Conservation (phyloP, 1,140 invertebrate species). For the Geopemphigus sp. region DNA sequence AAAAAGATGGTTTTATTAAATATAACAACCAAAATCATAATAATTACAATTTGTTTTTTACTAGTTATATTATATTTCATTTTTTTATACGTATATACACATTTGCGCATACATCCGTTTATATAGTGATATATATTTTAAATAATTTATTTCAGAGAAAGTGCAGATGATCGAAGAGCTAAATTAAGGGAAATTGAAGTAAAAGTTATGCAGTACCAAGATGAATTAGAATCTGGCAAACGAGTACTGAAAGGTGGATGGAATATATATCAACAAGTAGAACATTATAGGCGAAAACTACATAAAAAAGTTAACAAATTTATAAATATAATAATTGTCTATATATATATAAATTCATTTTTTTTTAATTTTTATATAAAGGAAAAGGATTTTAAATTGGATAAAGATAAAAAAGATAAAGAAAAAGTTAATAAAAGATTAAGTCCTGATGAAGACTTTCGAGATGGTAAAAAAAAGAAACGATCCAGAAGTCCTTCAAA, state of each 20-base stretch:
- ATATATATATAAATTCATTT: too few relatives aligned
- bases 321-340: not conserved
- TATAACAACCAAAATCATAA: too few relatives aligned
- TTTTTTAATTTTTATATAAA: not conserved
- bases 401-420: slow-evolving; percentile 45
- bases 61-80: too few relatives aligned
- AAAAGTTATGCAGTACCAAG: slow-evolving; percentile 92
- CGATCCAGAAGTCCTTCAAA: slow-evolving; percentile 36
- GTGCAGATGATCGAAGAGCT: slow-evolving; percentile 72
- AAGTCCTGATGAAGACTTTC: slow-evolving; percentile 37
- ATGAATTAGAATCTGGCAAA: slow-evolving; percentile 87
- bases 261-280: slow-evolving; percentile 78
- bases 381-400: slow-evolving; percentile 39
- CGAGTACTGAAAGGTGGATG: slow-evolving; percentile 74
- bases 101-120: too few relatives aligned
- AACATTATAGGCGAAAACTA: slow-evolving; percentile 88
- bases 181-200: slow-evolving; percentile 90
- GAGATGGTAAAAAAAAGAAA: slow-evolving; percentile 42
- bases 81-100: too few relatives aligned
- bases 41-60: too few relatives aligned
- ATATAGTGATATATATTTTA: not conserved
- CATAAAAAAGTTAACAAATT: slow-evolving; percentile 68
- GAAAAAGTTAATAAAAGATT: slow-evolving; percentile 38
- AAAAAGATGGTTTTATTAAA: too few relatives aligned
- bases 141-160: slow-evolving; percentile 50